Percentiles rank a stretch among this genome's conserved stretches.
These are phyloP conservation scores for Callaeas wilsoni DNA, from an alignment of 2,113 vertebrate species.

Conservation along the genomic window DNA sequence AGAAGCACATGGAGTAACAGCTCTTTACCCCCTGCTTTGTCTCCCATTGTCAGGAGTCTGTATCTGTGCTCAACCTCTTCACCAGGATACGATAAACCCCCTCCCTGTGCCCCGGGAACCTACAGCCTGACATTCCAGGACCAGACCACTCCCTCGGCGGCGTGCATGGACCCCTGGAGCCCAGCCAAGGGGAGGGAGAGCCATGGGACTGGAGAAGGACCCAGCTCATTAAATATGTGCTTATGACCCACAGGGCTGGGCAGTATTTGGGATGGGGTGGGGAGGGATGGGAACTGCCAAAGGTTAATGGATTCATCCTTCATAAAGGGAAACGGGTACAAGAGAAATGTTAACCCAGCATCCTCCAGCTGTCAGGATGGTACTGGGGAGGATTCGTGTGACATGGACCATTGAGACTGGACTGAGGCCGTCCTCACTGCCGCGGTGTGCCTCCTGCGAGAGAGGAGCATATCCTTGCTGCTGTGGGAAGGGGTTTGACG, in stretches of 20 bases:
- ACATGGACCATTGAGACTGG: background rate
- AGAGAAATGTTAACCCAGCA: background rate
- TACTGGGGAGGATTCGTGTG: background rate
- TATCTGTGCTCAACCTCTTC: slow-evolving; percentile 93
- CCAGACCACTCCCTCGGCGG: background rate
- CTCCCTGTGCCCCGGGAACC: background rate
- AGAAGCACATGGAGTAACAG: rapidly evolving
- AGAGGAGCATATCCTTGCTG: background rate
- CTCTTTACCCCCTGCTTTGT: background rate
- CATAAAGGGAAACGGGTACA: background rate
- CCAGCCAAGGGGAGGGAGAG: slow-evolving; percentile 4
- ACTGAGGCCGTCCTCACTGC: background rate
- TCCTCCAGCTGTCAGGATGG: background rate
- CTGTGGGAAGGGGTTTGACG: background rate
- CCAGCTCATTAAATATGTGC: slow-evolving; percentile 66
- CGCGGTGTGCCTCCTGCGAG: background rate
- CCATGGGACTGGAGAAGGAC: slow-evolving; percentile 7
- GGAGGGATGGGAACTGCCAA: slow-evolving; percentile 12
- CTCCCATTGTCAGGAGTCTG: slow-evolving; percentile 77
- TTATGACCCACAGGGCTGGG: slow-evolving; percentile 34
- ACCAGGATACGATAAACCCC: slow-evolving; percentile 88
- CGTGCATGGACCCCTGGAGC: slow-evolving; percentile 17
- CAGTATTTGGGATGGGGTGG: slow-evolving; percentile 41
- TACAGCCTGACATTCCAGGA: background rate
- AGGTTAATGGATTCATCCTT: background rate